phyloP scores from a whole-genome alignment of 2,113 vertebrate species.

The Colius striatus region DNA sequence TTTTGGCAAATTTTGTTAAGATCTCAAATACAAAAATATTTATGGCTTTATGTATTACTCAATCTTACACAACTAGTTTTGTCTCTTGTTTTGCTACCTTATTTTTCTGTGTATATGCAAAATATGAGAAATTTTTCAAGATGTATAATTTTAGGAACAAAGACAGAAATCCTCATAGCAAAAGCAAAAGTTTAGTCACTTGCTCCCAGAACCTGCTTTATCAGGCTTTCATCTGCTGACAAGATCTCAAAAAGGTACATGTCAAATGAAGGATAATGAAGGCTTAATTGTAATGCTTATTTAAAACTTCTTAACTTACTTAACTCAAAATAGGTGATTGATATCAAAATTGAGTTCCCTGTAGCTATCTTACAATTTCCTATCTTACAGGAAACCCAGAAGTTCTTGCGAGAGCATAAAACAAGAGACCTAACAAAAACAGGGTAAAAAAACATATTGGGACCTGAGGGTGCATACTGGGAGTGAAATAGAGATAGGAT shows the following conservation, averaged over 20 bases:
- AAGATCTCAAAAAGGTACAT: not conserved
- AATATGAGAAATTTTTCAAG: not conserved
- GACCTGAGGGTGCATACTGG: not conserved
- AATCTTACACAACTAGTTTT: not conserved
- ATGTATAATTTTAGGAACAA: not conserved
- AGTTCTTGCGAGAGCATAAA: not conserved
- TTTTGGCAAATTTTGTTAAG: not conserved
- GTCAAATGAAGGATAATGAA: not conserved
- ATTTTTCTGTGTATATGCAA: not conserved
- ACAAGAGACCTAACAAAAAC: not conserved
- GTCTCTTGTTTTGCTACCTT: not conserved
- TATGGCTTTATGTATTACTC: not conserved
- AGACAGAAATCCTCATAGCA: not conserved
- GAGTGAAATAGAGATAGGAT: not conserved
- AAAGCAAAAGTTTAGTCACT: not conserved
- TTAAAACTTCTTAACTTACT: not conserved
- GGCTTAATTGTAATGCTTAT: not conserved
- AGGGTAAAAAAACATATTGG: not conserved
- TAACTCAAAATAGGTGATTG: not conserved
- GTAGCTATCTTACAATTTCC: not conserved
- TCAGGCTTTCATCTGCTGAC: not conserved
- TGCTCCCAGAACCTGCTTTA: not conserved
- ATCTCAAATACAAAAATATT: not conserved
- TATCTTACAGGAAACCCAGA: not conserved
- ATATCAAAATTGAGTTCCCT: not conserved